Percentiles rank a stretch among this genome's conserved stretches.
Evolutionary conservation across 2,113 vertebrate species (phyloP).

Genomic region (Gulo gulo): DNA sequence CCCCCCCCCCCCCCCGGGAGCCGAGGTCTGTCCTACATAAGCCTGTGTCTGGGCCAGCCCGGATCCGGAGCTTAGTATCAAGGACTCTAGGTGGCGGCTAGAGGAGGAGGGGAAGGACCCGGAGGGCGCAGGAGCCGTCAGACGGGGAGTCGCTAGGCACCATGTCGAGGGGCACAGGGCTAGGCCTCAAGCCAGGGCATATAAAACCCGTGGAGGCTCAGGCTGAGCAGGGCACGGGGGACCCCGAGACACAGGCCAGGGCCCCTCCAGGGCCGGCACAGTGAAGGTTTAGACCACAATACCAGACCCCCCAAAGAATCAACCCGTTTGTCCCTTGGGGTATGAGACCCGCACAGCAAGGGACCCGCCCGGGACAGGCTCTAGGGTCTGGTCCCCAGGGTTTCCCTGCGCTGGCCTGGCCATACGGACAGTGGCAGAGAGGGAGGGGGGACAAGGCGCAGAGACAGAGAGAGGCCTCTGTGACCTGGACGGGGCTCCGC

Average conservation of each 20-base stretch:
- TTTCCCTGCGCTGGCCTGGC: not conserved
- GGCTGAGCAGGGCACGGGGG: not conserved
- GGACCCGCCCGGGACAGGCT: not conserved
- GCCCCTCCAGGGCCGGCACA: not conserved
- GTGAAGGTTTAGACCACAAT: not conserved
- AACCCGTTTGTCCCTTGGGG: not conserved
- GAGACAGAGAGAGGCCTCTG: not conserved
- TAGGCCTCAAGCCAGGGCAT: not conserved
- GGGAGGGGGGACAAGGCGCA: not conserved
- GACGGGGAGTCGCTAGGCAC: not conserved
- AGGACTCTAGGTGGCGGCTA: not conserved
- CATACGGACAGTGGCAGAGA: not conserved
- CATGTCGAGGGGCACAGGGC: not conserved
- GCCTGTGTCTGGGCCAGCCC: not conserved
- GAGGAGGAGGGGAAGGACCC: not conserved
- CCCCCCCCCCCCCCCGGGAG: not conserved
- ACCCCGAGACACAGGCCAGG: not conserved
- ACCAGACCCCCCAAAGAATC: not conserved
- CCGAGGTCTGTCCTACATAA: constrained; percentile 23
- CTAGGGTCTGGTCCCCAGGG: accelerated
- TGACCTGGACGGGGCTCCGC: not conserved
- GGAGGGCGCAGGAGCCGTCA: not conserved
- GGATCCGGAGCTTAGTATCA: not conserved
- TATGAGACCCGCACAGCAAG: not conserved
- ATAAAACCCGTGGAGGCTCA: not conserved